A percentile compares a stretch with the other conserved stretches of the same genome.
Conservation (phyloP, 2,888 invertebrate genomes). For the Pseudococcus jackbeardsleyi region DNA sequence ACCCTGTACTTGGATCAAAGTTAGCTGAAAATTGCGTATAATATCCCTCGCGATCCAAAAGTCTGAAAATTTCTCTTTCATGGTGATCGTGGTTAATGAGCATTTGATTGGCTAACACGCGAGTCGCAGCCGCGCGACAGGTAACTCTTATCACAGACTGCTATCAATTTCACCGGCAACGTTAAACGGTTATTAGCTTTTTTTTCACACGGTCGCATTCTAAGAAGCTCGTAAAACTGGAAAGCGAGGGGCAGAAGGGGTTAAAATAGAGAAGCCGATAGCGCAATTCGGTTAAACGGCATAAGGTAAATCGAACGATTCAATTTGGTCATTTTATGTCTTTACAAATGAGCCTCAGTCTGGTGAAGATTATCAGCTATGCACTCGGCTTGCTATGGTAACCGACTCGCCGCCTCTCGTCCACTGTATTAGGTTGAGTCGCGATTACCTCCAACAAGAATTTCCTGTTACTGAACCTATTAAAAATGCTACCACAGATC, state of each 20-base stretch:
- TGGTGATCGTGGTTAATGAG: background rate
- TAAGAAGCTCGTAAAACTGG: conserved; percentile 55
- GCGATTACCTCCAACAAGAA: conserved; percentile 55
- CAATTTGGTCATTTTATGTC: conserved; percentile 62
- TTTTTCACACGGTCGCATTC: conserved; percentile 60
- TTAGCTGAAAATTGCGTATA: too few relatives aligned
- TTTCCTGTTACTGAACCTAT: conserved; percentile 61
- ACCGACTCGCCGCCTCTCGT: conserved; percentile 13
- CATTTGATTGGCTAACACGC: conserved; percentile 26
- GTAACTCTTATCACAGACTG: conserved; percentile 11
- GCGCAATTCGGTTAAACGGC: conserved; percentile 39
- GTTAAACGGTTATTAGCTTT: conserved; percentile 42
- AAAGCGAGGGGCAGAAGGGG: too few relatives aligned
- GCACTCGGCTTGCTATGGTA: background rate
- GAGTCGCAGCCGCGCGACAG: background rate
- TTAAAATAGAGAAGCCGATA: conserved; percentile 47
- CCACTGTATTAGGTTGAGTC: background rate
- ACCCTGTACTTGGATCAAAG: too few relatives aligned
- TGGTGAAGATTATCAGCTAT: conserved; percentile 52
- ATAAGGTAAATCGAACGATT: conserved; percentile 44
- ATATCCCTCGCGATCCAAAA: background rate
- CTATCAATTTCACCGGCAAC: conserved; percentile 14
- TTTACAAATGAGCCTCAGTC: conserved; percentile 60
- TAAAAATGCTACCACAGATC: conserved; percentile 34
- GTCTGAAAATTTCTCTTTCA: background rate